Evolutionary conservation across 2,797 vertebrate species (phyloP), one percentile per base, ranked within the genome.

Genomic region (Podarcis siculus): DNA sequence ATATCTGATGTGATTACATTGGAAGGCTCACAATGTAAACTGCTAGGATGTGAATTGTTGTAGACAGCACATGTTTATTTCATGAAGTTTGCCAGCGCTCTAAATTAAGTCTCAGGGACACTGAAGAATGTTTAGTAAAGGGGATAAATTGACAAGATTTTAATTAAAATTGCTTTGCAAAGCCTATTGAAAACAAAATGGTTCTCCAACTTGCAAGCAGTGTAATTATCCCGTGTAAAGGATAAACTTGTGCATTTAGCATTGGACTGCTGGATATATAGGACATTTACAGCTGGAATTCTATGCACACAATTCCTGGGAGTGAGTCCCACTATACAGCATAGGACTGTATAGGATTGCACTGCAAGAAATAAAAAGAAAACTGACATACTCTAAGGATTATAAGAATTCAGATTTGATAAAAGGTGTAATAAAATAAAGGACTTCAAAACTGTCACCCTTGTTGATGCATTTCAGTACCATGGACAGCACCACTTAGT

Each of bases 21-120:
- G 78, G 83, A 88, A 87, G 78, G n/a, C 72, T 85, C 89, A 72
- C 61, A 72, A 23, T 85, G 55, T 77, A 85, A 85, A 72, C 79
- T 72, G 72, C 42, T 67, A 81, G 37, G 55, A 82, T 85, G 79
- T 90, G 86, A 88, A 82, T 85, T 77, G 83, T 78, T 85, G 64
- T 49, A 78, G 79, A 78, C 82, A 64, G 61, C 64, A 82, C 83
- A 82, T 90, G 86, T 90, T 82, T 90, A 88, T 88, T 88, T 90
- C 78, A 85, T 85, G 83, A 90, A 88, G 82, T 27, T 82, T 82
- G 83, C 64, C 79, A 87, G 49, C 82, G 49, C 72, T 85, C 79
- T 88, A 87, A 90, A 90, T 87, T 87, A 90, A 85, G 82, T 84
- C 76, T 90, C 66, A 79, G 82, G 30, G 72, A 86, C 75, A 85